Conservation (phyloP, 2,888 invertebrate species). For the Drosophila rellima region DNA sequence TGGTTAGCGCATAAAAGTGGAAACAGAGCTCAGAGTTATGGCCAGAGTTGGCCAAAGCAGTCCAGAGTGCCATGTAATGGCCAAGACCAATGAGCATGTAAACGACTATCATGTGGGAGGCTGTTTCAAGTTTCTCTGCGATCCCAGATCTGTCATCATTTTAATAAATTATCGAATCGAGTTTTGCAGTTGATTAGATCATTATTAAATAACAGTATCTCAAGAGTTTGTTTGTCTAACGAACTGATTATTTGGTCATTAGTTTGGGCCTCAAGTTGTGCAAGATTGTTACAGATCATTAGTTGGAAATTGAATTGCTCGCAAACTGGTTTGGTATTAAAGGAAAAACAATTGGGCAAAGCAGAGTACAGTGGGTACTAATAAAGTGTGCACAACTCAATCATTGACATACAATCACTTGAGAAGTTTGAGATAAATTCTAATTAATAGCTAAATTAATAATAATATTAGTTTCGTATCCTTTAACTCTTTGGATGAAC, state of each 20-base stretch:
- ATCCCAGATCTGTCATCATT: slow-evolving; percentile 19
- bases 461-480: neutral
- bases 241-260: slow-evolving; percentile 11
- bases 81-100: slow-evolving; percentile 47
- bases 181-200: slow-evolving; percentile 16
- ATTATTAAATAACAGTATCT: slow-evolving; percentile 18
- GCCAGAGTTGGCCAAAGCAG: slow-evolving; percentile 54
- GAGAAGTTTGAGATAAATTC: neutral
- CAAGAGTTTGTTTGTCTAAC: slow-evolving; percentile 5
- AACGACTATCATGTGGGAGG: slow-evolving; percentile 50
- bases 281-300: neutral
- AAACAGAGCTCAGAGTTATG: slow-evolving; percentile 56
- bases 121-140: slow-evolving; percentile 32
- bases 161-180: slow-evolving; percentile 12
- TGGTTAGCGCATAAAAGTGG: slow-evolving; percentile 53
- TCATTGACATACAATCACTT: neutral
- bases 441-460: neutral
- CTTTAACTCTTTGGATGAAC: no score
- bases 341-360: neutral
- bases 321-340: neutral
- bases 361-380: neutral
- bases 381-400: neutral
- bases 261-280: slow-evolving; percentile 3
- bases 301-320: neutral
- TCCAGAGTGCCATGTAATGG: slow-evolving; percentile 60